phyloP scores from a whole-genome alignment of 2,888 invertebrate species.

The Hemaris fuciformis region DNA sequence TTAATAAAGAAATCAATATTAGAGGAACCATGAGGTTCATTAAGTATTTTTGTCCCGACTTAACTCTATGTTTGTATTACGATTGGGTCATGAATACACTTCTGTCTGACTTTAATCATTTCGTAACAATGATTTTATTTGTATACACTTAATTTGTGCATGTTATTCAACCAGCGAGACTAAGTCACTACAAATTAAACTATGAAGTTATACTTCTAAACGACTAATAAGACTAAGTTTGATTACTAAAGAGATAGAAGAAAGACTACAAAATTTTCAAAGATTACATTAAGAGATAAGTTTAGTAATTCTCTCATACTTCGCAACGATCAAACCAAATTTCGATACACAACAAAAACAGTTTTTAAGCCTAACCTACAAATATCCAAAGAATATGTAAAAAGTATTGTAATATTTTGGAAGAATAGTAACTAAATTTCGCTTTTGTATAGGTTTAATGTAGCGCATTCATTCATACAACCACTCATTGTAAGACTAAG shows the following conservation, averaged over 20 bases:
- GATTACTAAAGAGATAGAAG: constrained; percentile 10
- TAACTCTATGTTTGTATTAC: neutral
- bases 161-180: constrained; percentile 20
- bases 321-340: neutral
- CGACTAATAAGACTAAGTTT: constrained; percentile 22
- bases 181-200: constrained; percentile 17
- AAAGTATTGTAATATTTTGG: too few relatives aligned
- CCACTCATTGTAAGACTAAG: constrained; percentile 43
- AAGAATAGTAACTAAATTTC: too few relatives aligned
- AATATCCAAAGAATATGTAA: too few relatives aligned
- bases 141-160: constrained; percentile 26
- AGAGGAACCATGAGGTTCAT: constrained; percentile 20
- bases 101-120: constrained; percentile 12
- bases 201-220: constrained; percentile 24
- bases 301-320: neutral
- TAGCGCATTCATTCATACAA: constrained; percentile 21
- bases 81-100: neutral
- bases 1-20: neutral
- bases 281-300: neutral
- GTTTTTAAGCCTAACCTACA: neutral
- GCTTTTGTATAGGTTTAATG: too few relatives aligned
- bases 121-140: constrained; percentile 26
- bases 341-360: neutral
- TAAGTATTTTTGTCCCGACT: neutral
- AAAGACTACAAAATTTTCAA: constrained; percentile 12